Conservation (phyloP, 2,888 invertebrate species). For the Cerastoderma edule region DNA sequence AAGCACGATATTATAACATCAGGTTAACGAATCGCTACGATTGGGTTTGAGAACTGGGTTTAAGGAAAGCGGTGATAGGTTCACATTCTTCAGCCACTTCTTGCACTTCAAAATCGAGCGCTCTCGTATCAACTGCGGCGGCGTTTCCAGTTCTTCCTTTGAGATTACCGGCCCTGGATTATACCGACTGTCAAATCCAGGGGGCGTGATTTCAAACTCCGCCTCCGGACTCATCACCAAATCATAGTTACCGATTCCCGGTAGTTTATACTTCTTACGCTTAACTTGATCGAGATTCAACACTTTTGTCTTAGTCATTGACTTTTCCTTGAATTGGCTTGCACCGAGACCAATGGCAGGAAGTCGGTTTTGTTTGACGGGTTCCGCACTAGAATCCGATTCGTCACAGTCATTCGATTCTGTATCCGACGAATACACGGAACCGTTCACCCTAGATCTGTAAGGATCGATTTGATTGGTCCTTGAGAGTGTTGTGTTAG, state of each 20-base stretch:
- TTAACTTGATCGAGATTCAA: conserved; percentile 37
- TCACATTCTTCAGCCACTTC: conserved; percentile 49
- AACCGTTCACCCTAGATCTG: conserved; percentile 22
- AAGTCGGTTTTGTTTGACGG: conserved; percentile 29
- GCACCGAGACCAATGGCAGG: conserved; percentile 35
- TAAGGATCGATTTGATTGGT: conserved; percentile 25
- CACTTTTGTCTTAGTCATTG: conserved; percentile 17
- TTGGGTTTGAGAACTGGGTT: conserved; percentile 36
- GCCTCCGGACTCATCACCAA: conserved; percentile 45
- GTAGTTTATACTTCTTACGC: conserved; percentile 47
- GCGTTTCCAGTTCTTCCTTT: conserved; percentile 44
- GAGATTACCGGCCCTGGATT: conserved; percentile 41
- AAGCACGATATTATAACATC: too few relatives aligned
- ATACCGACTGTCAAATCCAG: conserved; percentile 54
- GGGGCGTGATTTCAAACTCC: conserved; percentile 60
- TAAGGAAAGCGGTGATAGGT: conserved; percentile 48
- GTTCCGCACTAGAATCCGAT: conserved; percentile 9
- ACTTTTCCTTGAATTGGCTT: conserved; percentile 5
- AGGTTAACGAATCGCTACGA: too few relatives aligned
- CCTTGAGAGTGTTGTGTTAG: conserved; percentile 25
- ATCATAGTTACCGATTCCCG: conserved; percentile 55
- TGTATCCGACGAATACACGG: not conserved
- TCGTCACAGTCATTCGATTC: conserved; percentile 3
- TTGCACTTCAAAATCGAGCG: conserved; percentile 52
- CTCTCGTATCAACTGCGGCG: conserved; percentile 42